A percentile compares a stretch with the other conserved stretches of the same genome.
Conservation (phyloP, 2,797 vertebrate genomes). For the Enteromius thamalakanensis region DNA sequence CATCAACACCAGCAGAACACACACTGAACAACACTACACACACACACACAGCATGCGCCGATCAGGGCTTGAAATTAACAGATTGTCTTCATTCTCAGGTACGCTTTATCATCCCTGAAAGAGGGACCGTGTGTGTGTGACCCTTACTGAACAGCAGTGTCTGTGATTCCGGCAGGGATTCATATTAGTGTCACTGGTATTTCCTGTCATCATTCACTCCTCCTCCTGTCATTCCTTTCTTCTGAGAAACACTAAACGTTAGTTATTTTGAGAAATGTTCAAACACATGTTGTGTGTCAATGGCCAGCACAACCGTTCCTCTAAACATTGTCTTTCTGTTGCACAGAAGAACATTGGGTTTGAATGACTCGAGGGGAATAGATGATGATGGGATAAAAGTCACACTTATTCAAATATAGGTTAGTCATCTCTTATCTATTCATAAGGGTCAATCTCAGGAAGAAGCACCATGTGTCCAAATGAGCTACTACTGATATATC, state of each 20-base stretch:
- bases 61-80: conserved; percentile 95
- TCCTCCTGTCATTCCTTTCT: neutral
- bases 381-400: neutral
- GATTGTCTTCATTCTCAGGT: conserved; percentile 53
- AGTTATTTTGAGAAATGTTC: neutral
- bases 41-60: conserved; percentile 67
- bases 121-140: neutral
- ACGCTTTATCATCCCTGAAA: conserved; percentile 35
- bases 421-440: neutral
- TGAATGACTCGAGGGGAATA: neutral
- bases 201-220: neutral
- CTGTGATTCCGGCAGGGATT: neutral
- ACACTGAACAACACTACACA: conserved; percentile 20
- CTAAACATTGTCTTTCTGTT: too few relatives aligned
- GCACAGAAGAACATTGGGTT: neutral
- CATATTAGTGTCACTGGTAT: neutral
- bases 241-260: neutral
- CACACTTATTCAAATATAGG: neutral
- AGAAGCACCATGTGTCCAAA: neutral
- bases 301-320: neutral
- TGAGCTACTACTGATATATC: neutral
- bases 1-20: conserved; percentile 24
- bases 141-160: neutral
- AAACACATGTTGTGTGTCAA: neutral
- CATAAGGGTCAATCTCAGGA: conserved; percentile 22